Evolutionary conservation across 2,113 vertebrate species (phyloP).

Genomic region (Sialia sialis): DNA sequence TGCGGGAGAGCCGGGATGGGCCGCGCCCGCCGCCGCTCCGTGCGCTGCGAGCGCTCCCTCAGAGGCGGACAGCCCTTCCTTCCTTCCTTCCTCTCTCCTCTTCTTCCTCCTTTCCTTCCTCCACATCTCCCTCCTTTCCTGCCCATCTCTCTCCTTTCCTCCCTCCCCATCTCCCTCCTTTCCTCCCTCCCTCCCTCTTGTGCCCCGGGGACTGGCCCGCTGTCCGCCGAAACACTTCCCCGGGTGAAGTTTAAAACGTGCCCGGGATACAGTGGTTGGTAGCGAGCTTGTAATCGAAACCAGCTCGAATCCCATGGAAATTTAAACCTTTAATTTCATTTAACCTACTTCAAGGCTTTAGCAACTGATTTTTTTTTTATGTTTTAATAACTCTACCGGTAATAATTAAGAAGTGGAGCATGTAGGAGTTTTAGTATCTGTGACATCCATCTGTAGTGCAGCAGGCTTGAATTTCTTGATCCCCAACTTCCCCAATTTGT

Average conservation of each 20-base stretch:
- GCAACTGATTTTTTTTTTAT: not conserved
- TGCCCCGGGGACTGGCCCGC: not conserved
- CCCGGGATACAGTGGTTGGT: fast-evolving
- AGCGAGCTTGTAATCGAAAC: not conserved
- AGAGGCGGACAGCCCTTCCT: not conserved
- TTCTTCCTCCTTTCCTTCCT: too few species aligned
- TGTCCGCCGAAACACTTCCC: not conserved
- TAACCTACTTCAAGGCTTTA: not conserved
- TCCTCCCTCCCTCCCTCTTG: fast-evolving
- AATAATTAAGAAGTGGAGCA: not conserved
- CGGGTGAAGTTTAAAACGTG: not conserved
- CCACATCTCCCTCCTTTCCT: too few species aligned
- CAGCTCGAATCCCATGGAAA: not conserved
- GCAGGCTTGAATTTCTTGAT: not conserved
- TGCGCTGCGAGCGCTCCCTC: too few species aligned
- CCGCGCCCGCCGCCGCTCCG: not conserved
- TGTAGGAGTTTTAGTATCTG: not conserved
- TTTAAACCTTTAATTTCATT: not conserved
- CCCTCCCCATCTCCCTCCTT: too few species aligned
- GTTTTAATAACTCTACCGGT: not conserved
- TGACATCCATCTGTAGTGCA: not conserved
- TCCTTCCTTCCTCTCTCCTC: too few species aligned
- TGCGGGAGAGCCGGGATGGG: too few species aligned
- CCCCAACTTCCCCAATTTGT: not conserved
- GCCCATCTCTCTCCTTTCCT: too few species aligned